phyloP scores from a whole-genome alignment of 2,113 vertebrate genomes.

The Pangasianodon gigas region DNA sequence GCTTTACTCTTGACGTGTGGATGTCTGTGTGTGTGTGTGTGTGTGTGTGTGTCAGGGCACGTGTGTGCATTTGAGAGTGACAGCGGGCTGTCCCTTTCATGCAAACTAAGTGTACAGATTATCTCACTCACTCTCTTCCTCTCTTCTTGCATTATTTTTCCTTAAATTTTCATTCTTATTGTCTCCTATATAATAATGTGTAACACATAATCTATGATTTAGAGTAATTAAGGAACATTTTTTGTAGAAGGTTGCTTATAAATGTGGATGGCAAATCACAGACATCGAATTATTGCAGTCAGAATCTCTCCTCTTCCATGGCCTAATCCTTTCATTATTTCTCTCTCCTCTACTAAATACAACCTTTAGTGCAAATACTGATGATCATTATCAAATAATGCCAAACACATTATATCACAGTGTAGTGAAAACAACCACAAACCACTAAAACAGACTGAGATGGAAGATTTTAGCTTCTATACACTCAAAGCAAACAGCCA shows the following conservation, averaged over 20 bases:
- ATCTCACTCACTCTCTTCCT: slow-evolving; percentile 5
- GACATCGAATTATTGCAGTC: not conserved
- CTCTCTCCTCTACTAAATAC: not conserved
- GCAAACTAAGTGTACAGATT: slow-evolving; percentile 29
- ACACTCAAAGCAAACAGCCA: not conserved
- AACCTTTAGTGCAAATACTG: not conserved
- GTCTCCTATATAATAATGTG: not conserved
- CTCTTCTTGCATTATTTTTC: not conserved
- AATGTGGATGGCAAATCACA: not conserved
- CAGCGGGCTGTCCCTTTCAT: slow-evolving; percentile 53
- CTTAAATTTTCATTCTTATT: not conserved
- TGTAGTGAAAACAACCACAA: slow-evolving; percentile 24
- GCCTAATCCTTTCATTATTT: slow-evolving; percentile 27
- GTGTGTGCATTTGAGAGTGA: slow-evolving; percentile 40
- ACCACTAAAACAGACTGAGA: slow-evolving; percentile 13
- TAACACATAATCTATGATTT: not conserved
- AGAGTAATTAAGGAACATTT: not conserved
- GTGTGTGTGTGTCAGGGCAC: slow-evolving; percentile 33
- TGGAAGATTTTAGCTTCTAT: not conserved
- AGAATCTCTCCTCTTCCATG: slow-evolving; percentile 35
- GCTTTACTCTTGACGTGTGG: slow-evolving; percentile 38
- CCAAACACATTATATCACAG: not conserved
- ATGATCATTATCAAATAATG: slow-evolving; percentile 22
- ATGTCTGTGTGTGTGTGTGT: slow-evolving; percentile 31
- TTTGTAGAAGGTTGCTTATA: not conserved